Conservation (phyloP, 2,888 invertebrate species). For the Matsumyia berberina region DNA sequence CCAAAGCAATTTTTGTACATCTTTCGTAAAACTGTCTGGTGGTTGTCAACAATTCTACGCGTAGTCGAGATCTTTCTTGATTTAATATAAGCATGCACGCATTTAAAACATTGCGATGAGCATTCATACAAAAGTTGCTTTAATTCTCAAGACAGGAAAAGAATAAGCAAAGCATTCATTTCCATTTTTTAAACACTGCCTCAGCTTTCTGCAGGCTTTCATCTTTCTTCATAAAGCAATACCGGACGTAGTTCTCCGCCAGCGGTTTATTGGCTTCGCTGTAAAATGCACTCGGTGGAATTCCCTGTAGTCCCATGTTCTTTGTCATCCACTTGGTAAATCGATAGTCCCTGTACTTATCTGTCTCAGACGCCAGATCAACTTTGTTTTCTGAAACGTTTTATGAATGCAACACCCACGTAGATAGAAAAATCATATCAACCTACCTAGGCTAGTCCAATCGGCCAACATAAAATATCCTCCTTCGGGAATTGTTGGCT, state of each 20-base stretch:
- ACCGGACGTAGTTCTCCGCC: constrained; percentile 94
- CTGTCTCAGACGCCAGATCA: constrained; percentile 88
- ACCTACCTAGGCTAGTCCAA: constrained; percentile 90
- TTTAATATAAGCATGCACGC: too few relatives aligned
- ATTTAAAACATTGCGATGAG: not conserved
- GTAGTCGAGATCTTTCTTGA: too few relatives aligned
- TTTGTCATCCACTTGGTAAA: constrained; percentile 98
- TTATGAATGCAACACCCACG: not conserved
- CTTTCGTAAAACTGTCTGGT: too few relatives aligned
- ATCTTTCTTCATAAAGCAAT: constrained; percentile 97
- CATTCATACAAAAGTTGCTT: constrained; percentile 21
- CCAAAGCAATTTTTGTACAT: too few relatives aligned
- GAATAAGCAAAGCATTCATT: constrained; percentile 67
- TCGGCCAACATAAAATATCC: constrained; percentile 99
- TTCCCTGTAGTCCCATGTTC: constrained; percentile 95
- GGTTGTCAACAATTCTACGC: too few relatives aligned
- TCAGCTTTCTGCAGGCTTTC: constrained; percentile 89
- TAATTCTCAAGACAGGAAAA: not conserved
- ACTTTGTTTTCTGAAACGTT: constrained; percentile 86
- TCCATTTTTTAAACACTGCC: constrained; percentile 88
- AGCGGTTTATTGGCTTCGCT: constrained; percentile 90
- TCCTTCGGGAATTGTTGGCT: constrained; percentile 96
- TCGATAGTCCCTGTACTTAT: constrained; percentile 92
- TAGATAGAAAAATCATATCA: not conserved
- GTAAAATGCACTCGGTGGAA: constrained; percentile 98